Conservation (phyloP, 2,797 vertebrate species). For the Pantherophis alleghaniensis region DNA sequence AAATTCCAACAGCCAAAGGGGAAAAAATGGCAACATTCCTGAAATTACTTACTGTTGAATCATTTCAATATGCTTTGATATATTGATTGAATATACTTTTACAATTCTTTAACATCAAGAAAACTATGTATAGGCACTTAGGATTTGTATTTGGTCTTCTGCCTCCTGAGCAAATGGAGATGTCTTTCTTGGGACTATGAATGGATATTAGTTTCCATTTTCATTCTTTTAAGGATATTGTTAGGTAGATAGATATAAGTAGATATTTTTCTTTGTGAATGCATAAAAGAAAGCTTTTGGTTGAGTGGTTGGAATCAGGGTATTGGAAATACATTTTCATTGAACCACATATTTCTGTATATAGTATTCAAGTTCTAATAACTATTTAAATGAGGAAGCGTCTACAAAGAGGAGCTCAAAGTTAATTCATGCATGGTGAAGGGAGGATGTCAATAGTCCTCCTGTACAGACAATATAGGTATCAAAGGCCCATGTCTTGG, state of each 20-base stretch:
- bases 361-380: background rate
- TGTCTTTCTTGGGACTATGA: background rate
- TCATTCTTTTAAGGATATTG: background rate
- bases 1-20: background rate
- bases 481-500: background rate
- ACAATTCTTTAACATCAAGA: background rate
- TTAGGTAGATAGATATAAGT: background rate
- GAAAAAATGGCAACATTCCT: background rate
- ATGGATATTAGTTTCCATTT: background rate
- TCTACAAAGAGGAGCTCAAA: background rate
- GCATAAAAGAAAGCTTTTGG: background rate
- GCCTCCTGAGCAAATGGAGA: background rate
- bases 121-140: background rate
- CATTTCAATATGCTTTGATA: conserved; percentile 3
- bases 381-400: background rate
- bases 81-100: background rate
- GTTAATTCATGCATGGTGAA: background rate
- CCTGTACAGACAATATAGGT: background rate
- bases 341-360: background rate
- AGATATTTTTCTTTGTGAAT: background rate
- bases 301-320: background rate
- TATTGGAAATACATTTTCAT: background rate
- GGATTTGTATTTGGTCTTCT: background rate
- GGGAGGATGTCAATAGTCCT: background rate
- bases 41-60: conserved; percentile 7